Percentiles rank a stretch among this genome's conserved stretches.
Evolutionary conservation across 35 echinoderm and acorn worm species (phyloP).

Genomic region (Nesometra sesokonis): DNA sequence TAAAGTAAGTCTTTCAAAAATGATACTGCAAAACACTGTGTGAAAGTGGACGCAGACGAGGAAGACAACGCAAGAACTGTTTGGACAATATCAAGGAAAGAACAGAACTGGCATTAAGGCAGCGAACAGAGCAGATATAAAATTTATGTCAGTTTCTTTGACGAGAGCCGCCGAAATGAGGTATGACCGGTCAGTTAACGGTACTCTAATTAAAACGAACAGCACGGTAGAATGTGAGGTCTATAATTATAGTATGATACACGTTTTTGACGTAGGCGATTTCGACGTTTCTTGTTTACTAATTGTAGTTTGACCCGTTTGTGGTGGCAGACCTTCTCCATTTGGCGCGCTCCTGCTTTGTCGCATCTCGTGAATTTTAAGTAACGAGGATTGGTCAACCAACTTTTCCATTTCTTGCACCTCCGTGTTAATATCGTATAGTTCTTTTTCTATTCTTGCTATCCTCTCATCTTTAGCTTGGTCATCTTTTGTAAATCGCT

Average conservation of each 20-base stretch:
- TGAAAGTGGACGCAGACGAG: too few species aligned
- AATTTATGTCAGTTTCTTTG: too few species aligned
- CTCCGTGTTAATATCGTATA: slow-evolving; percentile 68
- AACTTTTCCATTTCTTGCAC: slow-evolving; percentile 67
- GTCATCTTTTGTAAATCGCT: slow-evolving; percentile 91
- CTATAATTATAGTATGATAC: not conserved
- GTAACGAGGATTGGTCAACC: slow-evolving; percentile 56
- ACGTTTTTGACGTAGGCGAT: not conserved
- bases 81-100: too few species aligned
- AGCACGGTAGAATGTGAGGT: too few species aligned
- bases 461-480: slow-evolving; percentile 85
- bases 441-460: slow-evolving; percentile 56
- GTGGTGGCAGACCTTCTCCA: not conserved
- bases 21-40: too few species aligned
- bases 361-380: slow-evolving; percentile 6
- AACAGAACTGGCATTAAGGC: too few species aligned
- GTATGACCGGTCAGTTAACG: too few species aligned
- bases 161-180: too few species aligned
- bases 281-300: not conserved
- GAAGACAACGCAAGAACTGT: too few species aligned
- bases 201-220: too few species aligned
- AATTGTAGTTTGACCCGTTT: not conserved
- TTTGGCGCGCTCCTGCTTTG: not conserved
- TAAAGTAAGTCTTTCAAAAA: too few species aligned
- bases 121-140: too few species aligned